phyloP scores from a whole-genome alignment of 2,888 invertebrate genomes.

The Cosmia trapezina region DNA sequence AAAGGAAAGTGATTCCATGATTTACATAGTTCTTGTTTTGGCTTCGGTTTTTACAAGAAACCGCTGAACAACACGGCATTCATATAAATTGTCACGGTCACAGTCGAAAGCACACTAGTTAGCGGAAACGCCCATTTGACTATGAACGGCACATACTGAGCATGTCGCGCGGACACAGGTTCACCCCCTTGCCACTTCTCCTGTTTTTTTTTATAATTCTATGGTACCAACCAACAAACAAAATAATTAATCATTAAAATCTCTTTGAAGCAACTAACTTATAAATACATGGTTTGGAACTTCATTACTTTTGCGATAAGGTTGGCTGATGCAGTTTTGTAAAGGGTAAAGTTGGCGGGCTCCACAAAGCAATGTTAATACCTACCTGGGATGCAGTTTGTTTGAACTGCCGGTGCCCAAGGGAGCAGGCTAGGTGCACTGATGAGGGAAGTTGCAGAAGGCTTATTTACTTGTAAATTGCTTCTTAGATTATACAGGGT shows the following conservation, averaged over 20 bases:
- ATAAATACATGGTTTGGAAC: constrained; percentile 41
- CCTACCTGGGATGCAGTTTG: constrained; percentile 36
- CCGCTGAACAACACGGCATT: no score
- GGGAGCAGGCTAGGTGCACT: constrained; percentile 33
- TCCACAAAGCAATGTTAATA: constrained; percentile 62
- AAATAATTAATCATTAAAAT: constrained; percentile 14
- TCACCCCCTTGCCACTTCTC: no score
- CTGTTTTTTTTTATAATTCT: no score
- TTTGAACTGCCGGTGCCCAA: constrained; percentile 46
- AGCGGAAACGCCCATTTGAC: no score
- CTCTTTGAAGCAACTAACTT: constrained; percentile 20
- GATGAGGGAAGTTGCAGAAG: constrained; percentile 17
- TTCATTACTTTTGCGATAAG: constrained; percentile 57
- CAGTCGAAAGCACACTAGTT: no score
- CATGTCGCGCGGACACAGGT: no score
- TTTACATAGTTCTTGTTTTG: no score
- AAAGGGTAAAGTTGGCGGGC: constrained; percentile 63
- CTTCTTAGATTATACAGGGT: not conserved
- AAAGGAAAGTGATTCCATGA: no score
- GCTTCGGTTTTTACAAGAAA: no score
- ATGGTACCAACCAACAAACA: constrained; percentile 3
- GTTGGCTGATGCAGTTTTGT: constrained; percentile 57
- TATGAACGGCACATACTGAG: no score
- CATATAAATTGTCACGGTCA: no score
- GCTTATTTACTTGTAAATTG: constrained; percentile 4